phyloP scores from a whole-genome alignment of 2,113 vertebrate genomes.

The Eublepharis macularius region DNA sequence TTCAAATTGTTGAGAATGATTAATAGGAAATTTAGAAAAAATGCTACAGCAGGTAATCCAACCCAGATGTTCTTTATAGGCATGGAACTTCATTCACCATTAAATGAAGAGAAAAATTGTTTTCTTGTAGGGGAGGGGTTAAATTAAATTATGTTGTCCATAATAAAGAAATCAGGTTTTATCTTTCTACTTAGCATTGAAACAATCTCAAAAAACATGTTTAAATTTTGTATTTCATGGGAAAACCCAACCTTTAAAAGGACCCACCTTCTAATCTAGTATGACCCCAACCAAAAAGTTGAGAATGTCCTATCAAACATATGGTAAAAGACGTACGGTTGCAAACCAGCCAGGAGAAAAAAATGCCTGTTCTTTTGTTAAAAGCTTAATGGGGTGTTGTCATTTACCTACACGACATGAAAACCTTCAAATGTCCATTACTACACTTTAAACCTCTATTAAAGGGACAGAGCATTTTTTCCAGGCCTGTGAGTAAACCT shows the following conservation, averaged over 20 bases:
- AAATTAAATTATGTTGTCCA: background rate
- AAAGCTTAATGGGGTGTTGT: no score
- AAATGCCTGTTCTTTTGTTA: no score
- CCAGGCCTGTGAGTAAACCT: no score
- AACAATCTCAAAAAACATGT: background rate
- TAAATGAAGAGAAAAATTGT: background rate
- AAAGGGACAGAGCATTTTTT: no score
- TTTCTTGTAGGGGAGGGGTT: background rate
- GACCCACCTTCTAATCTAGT: background rate
- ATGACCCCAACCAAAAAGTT: background rate
- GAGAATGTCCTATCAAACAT: background rate
- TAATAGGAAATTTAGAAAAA: background rate
- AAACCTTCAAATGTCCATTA: no score
- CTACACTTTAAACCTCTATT: no score
- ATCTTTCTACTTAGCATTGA: background rate
- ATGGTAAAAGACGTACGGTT: background rate
- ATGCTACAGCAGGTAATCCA: background rate
- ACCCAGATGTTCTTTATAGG: background rate
- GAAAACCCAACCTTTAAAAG: background rate
- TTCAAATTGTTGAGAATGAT: background rate
- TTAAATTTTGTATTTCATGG: background rate
- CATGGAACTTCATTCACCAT: background rate
- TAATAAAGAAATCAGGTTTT: background rate
- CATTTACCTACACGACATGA: no score
- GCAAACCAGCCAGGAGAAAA: no score